Base-by-base conservation (phyloP, 2,888 invertebrate genomes). In the Alentia gelatinosa region DNA sequence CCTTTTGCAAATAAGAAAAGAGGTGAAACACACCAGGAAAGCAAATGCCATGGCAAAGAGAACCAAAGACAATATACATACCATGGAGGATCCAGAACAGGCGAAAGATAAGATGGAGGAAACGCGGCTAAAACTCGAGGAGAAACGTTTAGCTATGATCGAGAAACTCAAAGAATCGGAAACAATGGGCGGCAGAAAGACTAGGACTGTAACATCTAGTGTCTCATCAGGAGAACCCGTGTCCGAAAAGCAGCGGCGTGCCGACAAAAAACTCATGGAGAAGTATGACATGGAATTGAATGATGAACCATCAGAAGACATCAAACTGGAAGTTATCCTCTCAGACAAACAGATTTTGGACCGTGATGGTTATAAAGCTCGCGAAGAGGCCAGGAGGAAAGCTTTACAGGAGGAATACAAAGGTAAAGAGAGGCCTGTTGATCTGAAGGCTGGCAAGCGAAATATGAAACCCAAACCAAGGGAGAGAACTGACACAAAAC, bases 21-120 rank as follows among this genome's bases (percentile, higher is more conserved):
- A 90, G 15, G 84, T 33, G 0, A 90, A 79, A n/a, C n/a, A 19
- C 35, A 90, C 40, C 33, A 90, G 35, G 56, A 90, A 90, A 39
- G 84, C 84, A 30, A 79, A 90, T 63, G 90, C 90, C 7, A 86
- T 86, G 84, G 90, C 90, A 0, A 79, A 75, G n/a, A 40, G 90
- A 42, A 90, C 84, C 7, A 90, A 90, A 90, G 86, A 90, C 63
- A 90, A 90, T 30, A 33, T 83, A 4, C 39, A 90, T 23, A 50
- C 19, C 15, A 19, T 63, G 15, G 47, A 86, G 1, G 35, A 30
- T 0, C n/a, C 1, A 12, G 86, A 86, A 4, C 3, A 42, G 33
- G 1, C 5, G 4, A n/a, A 42, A 4, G 33, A 33, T 30, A 86
- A 47, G 30, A 30, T n/a, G 26, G n/a, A n/a, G 5, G n/a, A 86